Evolutionary conservation across 2,113 vertebrate species (phyloP), one percentile per base, ranked within the genome.

Genomic region (Seriola quinqueradiata): DNA sequence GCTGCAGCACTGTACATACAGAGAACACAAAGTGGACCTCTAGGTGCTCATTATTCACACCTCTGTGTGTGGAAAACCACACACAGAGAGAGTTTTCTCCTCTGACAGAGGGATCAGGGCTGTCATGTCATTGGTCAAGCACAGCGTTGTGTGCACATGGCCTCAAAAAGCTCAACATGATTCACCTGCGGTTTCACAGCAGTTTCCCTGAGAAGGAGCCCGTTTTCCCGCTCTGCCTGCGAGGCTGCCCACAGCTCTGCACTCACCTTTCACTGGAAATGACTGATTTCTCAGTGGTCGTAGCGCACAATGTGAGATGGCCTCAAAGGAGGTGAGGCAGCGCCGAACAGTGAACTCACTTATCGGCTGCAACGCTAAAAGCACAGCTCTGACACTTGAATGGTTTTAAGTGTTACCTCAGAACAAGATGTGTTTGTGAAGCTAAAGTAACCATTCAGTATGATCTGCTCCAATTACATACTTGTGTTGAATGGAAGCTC

Each of bases 41-140:
- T 36, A 0, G 11, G 25, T 8, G 14, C 54, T 72, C 12, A 8
- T 8, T 32, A 77, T 38, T 77, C 72, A 77, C 65, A 68, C 36
- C 48, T 9, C 16, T 10, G 17, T 40, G 36, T 63, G 58, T 65
- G 16, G 42, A 72, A 72, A 70, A n/a, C 32, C 42, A 7, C 65
- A 17, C 70, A 61, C 79, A 67, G 75, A 65, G 34, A 55, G 68
- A 70, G 71, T 25, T 86, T 89, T 82, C 61, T 70, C 71, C 59
- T 65, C 21, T 78, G 84, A 73, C 72, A 70, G 75, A 75, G 19
- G 10, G 8, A 79, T 73, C 25, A 16, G 34, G 34, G 57, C 66
- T 70, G 87, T 58, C 76, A 71, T 52, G 75, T 70, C 80, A 79
- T 16, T 61, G 76, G 86, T 84, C 86, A 89, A 86, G 86, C 44